A percentile compares a stretch with the other conserved stretches of the same genome.
Evolutionary conservation across 2,888 invertebrate species (phyloP).

Genomic region (Choristoneura rosaceana): DNA sequence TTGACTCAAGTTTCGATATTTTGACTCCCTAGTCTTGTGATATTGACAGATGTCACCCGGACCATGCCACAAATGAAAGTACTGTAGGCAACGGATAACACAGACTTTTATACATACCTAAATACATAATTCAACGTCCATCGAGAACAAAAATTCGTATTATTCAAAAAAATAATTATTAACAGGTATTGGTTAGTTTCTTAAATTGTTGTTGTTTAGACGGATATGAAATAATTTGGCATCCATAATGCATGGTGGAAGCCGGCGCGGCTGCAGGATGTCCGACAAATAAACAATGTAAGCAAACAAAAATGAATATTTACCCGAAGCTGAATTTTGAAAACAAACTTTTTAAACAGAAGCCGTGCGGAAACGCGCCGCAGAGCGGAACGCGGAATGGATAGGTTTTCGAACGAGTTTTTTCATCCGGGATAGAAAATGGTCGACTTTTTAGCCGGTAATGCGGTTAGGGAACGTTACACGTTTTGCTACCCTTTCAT

Average conservation of each 20-base stretch:
- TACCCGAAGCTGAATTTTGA: conserved; percentile 18
- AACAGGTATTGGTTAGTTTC: too few species aligned
- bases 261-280: conserved; percentile 12
- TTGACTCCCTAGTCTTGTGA: too few species aligned
- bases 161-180: too few species aligned
- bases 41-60: too few species aligned
- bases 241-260: neutral
- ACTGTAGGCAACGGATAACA: too few species aligned
- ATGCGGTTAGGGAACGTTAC: conserved; percentile 16
- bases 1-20: too few species aligned
- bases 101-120: too few species aligned
- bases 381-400: conserved; percentile 16
- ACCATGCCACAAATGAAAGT: too few species aligned
- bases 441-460: conserved; percentile 17
- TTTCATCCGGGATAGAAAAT: conserved; percentile 19
- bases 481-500: conserved; percentile 5
- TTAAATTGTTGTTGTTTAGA: neutral
- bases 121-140: too few species aligned
- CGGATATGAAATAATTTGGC: neutral
- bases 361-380: conserved; percentile 24
- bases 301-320: conserved; percentile 27
- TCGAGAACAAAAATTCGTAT: too few species aligned
- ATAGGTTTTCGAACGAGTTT: conserved; percentile 26
- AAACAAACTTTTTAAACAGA: conserved; percentile 27
- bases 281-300: conserved; percentile 27